These are phyloP conservation scores for Acanthoscelides obtectus DNA, from an alignment of 2,888 invertebrate species.

Conservation along the genomic window DNA sequence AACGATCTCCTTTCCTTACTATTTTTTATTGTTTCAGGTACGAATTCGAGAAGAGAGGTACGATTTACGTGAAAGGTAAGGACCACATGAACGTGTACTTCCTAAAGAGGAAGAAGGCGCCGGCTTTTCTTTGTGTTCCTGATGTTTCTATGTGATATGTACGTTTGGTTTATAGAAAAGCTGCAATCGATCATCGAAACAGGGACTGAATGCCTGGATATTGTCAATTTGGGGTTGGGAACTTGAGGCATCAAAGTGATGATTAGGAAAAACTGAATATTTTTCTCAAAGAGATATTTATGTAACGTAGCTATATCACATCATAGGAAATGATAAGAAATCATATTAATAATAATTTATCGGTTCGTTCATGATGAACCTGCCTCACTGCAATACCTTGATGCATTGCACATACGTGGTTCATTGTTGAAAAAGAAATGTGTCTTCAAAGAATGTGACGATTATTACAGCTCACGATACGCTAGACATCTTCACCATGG, in stretches of 20 bases:
- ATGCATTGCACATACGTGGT: too few relatives aligned
- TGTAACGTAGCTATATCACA: too few relatives aligned
- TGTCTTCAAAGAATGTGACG: too few relatives aligned
- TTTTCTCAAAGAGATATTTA: background rate
- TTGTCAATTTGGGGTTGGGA: background rate
- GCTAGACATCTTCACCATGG: too few relatives aligned
- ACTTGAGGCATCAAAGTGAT: background rate
- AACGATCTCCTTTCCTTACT: too few relatives aligned
- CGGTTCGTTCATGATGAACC: too few relatives aligned
- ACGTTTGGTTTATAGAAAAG: background rate
- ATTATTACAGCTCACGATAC: too few relatives aligned
- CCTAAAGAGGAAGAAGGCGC: constrained; percentile 53
- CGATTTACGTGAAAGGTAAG: constrained; percentile 95
- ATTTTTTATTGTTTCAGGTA: constrained; percentile 48
- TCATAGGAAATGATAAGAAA: too few relatives aligned
- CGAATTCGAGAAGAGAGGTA: constrained; percentile 87
- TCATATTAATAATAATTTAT: too few relatives aligned
- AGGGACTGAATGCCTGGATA: background rate
- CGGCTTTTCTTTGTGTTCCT: constrained; percentile 25
- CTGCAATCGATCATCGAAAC: background rate
- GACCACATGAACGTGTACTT: constrained; percentile 92
- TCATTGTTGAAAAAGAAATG: too few relatives aligned
- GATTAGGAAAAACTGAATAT: background rate
- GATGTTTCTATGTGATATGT: constrained; percentile 19
- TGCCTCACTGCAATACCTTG: too few relatives aligned